Evolutionary conservation across 2,113 vertebrate genomes (phyloP), one percentile per base, ranked within the genome.

Genomic region (Nicator chloris): DNA sequence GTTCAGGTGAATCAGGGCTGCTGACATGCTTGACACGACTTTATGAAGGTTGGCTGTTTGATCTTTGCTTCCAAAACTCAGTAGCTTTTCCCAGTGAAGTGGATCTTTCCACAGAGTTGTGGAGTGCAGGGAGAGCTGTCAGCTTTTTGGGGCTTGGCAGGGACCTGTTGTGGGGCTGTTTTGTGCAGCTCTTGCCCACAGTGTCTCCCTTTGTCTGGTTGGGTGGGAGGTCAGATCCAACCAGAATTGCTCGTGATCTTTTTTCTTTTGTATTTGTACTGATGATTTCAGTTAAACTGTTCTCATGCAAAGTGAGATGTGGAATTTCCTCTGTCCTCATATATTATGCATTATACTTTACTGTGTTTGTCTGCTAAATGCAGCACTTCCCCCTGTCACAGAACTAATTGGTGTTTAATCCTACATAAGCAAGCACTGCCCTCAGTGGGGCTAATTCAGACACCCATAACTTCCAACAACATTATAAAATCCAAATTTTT

Each of bases 241-340:
- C 4, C 56, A 37, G 26, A 49, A 39, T 19, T n/a, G 16, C 28
- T 86, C 0, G 0, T 13, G 21, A 4, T 16, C 26, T 16, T 11
- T 12, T 42, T 11, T 7, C 10, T 35, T 59, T 87, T 39, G 2
- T 10, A 4, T 56, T 80, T 61, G 14, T 51, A 18, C 22, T 76
- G 72, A 50, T 1, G 4, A 53, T 79, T 82, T 85, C 28, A 13
- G 53, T 82, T 79, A 23, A 88, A 42, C 35, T 33, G 7, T 53
- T 90, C 54, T 22, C 24, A 10, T 28, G 45, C 45, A 45, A 82
- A 79, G 59, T 30, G 40, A 64, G 24, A 45, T 51, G n/a, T 51
- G 39, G 35, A 64, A 42, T 91, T 85, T 87, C 44, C 7, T 42
- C 42, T 71, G 27, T 27, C 27, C 89, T 94, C 50, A 42, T 90